phyloP scores from a whole-genome alignment of 1,140 invertebrate genomes.

The Caenorhabditis latens region DNA sequence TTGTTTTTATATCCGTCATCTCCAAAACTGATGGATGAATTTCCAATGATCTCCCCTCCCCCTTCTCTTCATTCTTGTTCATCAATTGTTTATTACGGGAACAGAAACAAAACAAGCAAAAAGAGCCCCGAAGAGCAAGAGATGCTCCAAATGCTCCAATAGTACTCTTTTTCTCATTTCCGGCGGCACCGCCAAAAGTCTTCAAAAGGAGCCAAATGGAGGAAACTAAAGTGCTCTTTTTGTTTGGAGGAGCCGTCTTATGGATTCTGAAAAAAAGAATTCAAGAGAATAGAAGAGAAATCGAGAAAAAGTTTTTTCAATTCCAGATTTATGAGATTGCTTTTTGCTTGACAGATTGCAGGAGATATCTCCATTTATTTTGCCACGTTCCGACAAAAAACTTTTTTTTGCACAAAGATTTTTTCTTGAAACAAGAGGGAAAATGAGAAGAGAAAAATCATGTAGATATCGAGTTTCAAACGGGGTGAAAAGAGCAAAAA shows the following conservation, averaged over 20 bases:
- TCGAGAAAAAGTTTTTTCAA: neutral
- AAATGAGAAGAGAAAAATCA: neutral
- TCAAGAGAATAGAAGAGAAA: neutral
- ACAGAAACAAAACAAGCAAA: neutral
- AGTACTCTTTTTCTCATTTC: slow-evolving; percentile 43
- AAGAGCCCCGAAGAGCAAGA: neutral
- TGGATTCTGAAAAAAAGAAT: neutral
- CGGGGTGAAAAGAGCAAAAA: neutral
- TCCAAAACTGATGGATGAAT: neutral
- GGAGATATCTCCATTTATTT: neutral
- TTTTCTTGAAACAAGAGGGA: neutral
- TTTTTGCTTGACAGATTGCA: neutral
- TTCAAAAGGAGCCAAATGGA: neutral
- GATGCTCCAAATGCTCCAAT: neutral
- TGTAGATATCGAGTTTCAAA: slow-evolving; percentile 12
- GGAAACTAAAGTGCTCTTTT: slow-evolving; percentile 44
- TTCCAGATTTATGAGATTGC: slow-evolving; percentile 36
- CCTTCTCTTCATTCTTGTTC: neutral
- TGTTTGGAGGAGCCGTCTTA: neutral
- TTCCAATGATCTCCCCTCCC: neutral
- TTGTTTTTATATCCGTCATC: neutral
- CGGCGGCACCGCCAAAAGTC: neutral
- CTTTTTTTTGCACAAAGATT: neutral
- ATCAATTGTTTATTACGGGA: slow-evolving; percentile 46
- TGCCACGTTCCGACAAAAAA: neutral